phyloP scores from a whole-genome alignment of 23 tunicate genomes.

The Halocynthia aurantium region DNA sequence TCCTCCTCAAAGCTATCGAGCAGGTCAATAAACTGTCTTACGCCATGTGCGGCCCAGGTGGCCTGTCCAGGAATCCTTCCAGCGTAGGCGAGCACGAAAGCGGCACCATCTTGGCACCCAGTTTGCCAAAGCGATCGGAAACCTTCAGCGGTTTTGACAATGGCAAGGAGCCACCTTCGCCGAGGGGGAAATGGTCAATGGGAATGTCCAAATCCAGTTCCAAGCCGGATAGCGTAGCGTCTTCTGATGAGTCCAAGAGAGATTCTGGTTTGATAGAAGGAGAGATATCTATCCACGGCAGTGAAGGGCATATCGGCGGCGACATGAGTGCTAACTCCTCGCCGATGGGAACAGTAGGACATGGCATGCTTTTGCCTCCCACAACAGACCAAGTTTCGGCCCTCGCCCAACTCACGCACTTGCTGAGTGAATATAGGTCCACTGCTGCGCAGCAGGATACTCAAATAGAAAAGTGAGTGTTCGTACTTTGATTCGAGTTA shows the following conservation, averaged over 20 bases:
- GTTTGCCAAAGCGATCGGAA: slow-evolving; percentile 74
- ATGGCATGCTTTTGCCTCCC: slow-evolving; percentile 33
- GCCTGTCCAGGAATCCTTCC: slow-evolving; percentile 52
- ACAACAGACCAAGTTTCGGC: slow-evolving; percentile 64
- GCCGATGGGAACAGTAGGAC: slow-evolving; percentile 4
- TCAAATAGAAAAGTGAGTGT: slow-evolving; percentile 57
- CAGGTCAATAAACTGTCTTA: slow-evolving; percentile 68
- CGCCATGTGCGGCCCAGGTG: slow-evolving; percentile 53
- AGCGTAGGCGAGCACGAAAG: slow-evolving; percentile 61
- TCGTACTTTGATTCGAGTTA: too few species aligned
- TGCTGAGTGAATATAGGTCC: slow-evolving; percentile 46
- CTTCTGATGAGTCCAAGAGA: slow-evolving; percentile 40
- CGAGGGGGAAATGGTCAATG: slow-evolving; percentile 25
- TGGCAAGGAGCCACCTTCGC: slow-evolving; percentile 69
- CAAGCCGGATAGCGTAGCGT: not conserved
- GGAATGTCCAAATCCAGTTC: slow-evolving; percentile 5
- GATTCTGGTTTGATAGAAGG: slow-evolving; percentile 47
- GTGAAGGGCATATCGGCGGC: not conserved
- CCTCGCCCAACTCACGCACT: slow-evolving; percentile 44
- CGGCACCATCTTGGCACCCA: slow-evolving; percentile 11
- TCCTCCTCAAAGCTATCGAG: slow-evolving; percentile 61
- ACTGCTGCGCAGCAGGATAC: slow-evolving; percentile 77
- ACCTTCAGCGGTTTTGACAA: slow-evolving; percentile 90
- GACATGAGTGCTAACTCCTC: slow-evolving; percentile 21
- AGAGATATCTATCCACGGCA: slow-evolving; percentile 12